A percentile compares a stretch with the other conserved stretches of the same genome.
Conservation (phyloP, 2,888 invertebrate genomes). For the Dryomyza anilis region DNA sequence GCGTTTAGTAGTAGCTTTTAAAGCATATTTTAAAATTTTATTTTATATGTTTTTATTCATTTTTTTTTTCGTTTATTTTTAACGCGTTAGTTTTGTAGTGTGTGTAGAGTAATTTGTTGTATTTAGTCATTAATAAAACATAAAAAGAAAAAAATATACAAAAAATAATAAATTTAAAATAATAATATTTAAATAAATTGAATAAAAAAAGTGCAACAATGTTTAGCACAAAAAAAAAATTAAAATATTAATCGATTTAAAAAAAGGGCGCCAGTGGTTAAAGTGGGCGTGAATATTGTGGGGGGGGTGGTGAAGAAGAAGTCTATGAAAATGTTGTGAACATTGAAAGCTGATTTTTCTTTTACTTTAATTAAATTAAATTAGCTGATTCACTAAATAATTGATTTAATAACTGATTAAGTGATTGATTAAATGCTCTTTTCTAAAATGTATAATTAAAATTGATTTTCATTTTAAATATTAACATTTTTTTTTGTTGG, state of each 20-base stretch:
- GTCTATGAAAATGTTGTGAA: not conserved
- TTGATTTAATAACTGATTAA: slow-evolving; percentile 11
- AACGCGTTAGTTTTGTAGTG: slow-evolving; percentile 30
- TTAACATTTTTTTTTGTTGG: too few species aligned
- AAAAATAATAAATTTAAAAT: slow-evolving; percentile 29
- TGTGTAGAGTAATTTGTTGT: slow-evolving; percentile 30
- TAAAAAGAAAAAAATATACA: slow-evolving; percentile 53
- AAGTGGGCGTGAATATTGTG: slow-evolving; percentile 8
- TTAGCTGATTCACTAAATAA: not conserved
- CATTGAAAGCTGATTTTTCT: not conserved
- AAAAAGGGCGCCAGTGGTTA: not conserved
- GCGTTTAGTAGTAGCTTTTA: slow-evolving; percentile 36
- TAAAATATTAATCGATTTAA: slow-evolving; percentile 3
- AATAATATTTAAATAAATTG: slow-evolving; percentile 36
- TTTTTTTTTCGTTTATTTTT: slow-evolving; percentile 25
- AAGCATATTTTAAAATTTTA: slow-evolving; percentile 28
- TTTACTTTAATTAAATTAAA: not conserved
- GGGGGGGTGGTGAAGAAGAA: not conserved
- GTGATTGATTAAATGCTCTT: slow-evolving; percentile 19
- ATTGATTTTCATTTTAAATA: too few species aligned
- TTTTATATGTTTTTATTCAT: slow-evolving; percentile 24
- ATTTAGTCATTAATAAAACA: slow-evolving; percentile 34
- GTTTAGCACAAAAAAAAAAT: slow-evolving; percentile 15
- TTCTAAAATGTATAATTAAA: not conserved
- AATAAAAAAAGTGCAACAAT: slow-evolving; percentile 30